Base-by-base conservation (phyloP, 2,113 vertebrate species). In the Colinus virginianus region DNA sequence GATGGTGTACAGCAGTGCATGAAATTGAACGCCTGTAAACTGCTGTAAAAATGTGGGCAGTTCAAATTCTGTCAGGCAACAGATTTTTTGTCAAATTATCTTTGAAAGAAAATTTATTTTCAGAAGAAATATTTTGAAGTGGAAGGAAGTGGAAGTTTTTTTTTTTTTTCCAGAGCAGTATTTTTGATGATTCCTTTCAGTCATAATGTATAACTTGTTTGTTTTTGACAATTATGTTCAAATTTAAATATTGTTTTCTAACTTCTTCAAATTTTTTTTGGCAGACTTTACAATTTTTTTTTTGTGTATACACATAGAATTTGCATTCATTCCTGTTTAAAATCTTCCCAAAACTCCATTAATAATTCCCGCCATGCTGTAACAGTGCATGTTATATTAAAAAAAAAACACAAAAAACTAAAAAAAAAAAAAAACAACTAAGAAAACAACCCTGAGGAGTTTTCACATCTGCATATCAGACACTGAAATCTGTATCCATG, bases 11-110 rank as follows among this genome's bases (percentile, higher is more conserved):
- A 84, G 55, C 18, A 58, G 1, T 58, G 25, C 1, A 4, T 51
- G 49, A 34, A 8, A 66, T 46, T 61, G 38, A 20, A 56, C 88
- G 43, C 21, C 18, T 42, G 7, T 49, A 84, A 79, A 21, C 30
- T 87, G 5, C 13, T 92, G 58, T 51, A 56, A 71, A 82, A 76
- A 62, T 3, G 6, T 25, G 8, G 8, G 0, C 0, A 53, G 21
- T 36, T n/a, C n/a, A n/a, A 66, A 64, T 88, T 62, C 48, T 84
- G 36, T 15, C 15, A 62, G 18, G 11, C 16, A 22, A 5, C 32
- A 5, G 28, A n/a, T 81, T 87, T 87, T 87, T 78, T 90, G 8
- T 78, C 13, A 2, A 78, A 68, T 32, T 61, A 30, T 63, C 58
- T 56, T 75, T 3, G 11, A 56, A 79, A 66, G 17, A 76, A 89